Base-by-base conservation (phyloP, 1,140 invertebrate genomes). In the Vollenhovia emeryi region DNA sequence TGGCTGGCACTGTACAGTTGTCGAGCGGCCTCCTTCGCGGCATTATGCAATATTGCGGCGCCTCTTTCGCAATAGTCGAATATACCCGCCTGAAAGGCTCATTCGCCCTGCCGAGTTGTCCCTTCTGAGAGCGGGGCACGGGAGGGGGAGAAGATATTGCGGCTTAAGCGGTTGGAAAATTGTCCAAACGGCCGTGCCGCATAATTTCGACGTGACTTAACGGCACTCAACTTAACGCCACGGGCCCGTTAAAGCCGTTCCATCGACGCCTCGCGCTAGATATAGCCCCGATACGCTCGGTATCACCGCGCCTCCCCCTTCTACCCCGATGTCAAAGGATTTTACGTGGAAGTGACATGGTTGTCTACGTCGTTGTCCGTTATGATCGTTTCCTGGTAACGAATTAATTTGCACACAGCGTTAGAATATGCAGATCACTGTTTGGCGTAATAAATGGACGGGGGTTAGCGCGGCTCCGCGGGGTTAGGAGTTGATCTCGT, bases 111-210 rank as follows among this genome's bases (percentile, higher is more conserved):
- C 64, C 57, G 75, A 36, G 57, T 36, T 60, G 36, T 52, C 57
- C 33, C 68, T 55, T 45, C 24, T 33, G 50, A 57, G 45, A 55
- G 27, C 43, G 64, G 30, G 18, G 13, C 27, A 50, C n/a, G 5
- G 59, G 66, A 45, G 62, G 57, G 86, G 86, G 48, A 76, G 59
- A 89, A 90, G 91, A 91, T 90, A 91, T 92, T 91, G 87, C 84
- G 84, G 87, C 88, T 93, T 90, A 93, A 93, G 91, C 91, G 92
- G 85, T 90, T 85, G 92, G 92, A 93, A 93, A 94, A 94, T 94
- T 92, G 91, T 93, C 91, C 91, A 93, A 93, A 93, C 91, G 89
- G 68, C 88, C 91, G 82, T 86, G 88, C 64, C 57, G 91, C 89
- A 93, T 93, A 93, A 90, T 90, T 90, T 87, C 84, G 78, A 86